Conservation (phyloP, 2,113 vertebrate species). For the cattle (Bos taurus) region ARS-UCD2.0 NC_037328.1:73626001-73626500, state of each 20-base stretch:
- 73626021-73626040: background rate
- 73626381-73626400: rapidly evolving
- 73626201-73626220: background rate
- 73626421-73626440: background rate
- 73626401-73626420: slow-evolving; percentile 45
- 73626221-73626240: background rate
- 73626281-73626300: background rate
- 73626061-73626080: background rate
- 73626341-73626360: rapidly evolving
- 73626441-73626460: background rate
- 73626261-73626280: background rate
- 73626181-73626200: background rate
- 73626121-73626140: background rate
- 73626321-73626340: background rate
- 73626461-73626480: slow-evolving; percentile 65
- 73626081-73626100: background rate
- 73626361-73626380: rapidly evolving
- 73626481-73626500: slow-evolving; percentile 24
- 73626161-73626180: background rate
- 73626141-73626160: background rate
- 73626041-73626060: background rate
- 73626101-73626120: background rate
- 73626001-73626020: background rate
- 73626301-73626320: background rate
- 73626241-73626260: background rate